Evolutionary conservation across 2,797 vertebrate species (phyloP).

Genomic region (Hipposideros larvatus): DNA sequence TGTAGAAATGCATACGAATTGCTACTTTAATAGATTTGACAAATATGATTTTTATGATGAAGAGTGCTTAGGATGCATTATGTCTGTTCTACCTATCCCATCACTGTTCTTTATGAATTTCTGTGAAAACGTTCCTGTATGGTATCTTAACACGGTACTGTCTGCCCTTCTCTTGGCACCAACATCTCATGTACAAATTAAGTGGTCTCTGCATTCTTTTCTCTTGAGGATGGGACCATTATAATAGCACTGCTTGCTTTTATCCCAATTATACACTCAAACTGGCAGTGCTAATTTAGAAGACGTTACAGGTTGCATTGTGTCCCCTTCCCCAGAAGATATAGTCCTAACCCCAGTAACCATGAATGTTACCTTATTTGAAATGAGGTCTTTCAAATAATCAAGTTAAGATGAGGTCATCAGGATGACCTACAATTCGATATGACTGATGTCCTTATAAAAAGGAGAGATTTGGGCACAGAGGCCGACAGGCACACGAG

Average conservation of each 20-base stretch:
- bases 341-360: not conserved
- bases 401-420: slow-evolving; percentile 12
- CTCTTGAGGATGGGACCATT: slow-evolving; percentile 1
- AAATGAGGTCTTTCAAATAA: not conserved
- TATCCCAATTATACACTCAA: slow-evolving; percentile 4
- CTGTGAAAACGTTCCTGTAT: not conserved
- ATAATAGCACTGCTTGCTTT: not conserved
- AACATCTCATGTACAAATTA: not conserved
- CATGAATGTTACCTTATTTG: not conserved
- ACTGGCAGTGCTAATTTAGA: not conserved
- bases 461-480: not conserved
- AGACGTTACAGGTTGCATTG: not conserved
- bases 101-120: not conserved
- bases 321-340: not conserved
- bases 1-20: not conserved
- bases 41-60: not conserved
- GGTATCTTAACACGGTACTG: not conserved
- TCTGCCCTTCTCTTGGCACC: not conserved
- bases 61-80: not conserved
- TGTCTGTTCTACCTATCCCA: not conserved
- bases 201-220: not conserved
- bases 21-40: not conserved
- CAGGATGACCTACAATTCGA: not conserved
- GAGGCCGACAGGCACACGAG: not conserved
- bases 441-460: not conserved